Evolutionary conservation across 37 sponge, comb jelly and placozoan species (phyloP), one percentile per base, ranked within the genome.

Genomic region (Ianthella basta): DNA sequence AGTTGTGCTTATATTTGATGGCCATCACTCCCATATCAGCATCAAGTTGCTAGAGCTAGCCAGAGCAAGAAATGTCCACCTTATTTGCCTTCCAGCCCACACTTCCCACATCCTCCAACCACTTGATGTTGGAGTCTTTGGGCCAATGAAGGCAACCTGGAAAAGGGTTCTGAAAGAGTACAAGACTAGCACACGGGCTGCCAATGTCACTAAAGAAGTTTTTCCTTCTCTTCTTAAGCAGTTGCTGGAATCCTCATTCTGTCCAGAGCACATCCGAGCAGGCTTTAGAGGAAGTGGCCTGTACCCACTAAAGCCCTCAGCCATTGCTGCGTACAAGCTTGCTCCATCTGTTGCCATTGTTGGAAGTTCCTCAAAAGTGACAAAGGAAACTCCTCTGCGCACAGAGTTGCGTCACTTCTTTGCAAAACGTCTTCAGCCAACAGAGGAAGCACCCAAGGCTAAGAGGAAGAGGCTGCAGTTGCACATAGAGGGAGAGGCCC

Each of bases 1-100:
- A 54, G 81, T 83, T 20, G 68, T 87, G 30, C 85, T 91, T 23
- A 55, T 91, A 59, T 79, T 91, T 87, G 91, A 91, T 91, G 91
- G 91, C 24, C 88, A 91, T 68, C 85, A 87, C 68, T 87, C 85
- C 0, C 85, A 91, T 50, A 8, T 87, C 21, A 81, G 57, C 41
- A 38, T 86, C 5, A 18, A 61, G 13, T 27, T 86, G 41, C 61
- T 86, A 15, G 44, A 82, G 32, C 5, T 37, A 36, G 91, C 91
- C 29, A 68, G 68, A 23, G 56, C 19, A 21, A 77, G 37, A 41
- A 80, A 84, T 59, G 25, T 87, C 30, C 87, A 87, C 29, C 37
- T 87, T 0, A 36, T 91, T 23, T 91, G 88, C 65, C 64, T 91
- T 44, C 91, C 91, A 27, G 84, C 91, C 15, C 85, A 91, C 81